Conservation (phyloP, 2,797 vertebrate species). For the Eleutherodactylus coqui region DNA sequence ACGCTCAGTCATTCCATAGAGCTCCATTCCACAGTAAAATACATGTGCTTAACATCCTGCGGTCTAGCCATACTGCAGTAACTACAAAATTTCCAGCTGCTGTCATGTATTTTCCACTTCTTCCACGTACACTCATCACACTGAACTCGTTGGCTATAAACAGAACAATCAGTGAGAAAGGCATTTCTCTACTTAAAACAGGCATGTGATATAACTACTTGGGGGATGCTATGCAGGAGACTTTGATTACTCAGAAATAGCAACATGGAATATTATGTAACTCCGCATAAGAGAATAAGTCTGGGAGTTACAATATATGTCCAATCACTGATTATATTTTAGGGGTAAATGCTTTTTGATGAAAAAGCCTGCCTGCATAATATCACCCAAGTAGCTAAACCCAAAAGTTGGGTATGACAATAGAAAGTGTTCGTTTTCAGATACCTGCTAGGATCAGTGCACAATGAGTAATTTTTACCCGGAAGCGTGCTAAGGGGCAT, state of each 20-base stretch:
- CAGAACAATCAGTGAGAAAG: neutral
- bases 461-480: too few species aligned
- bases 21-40: neutral
- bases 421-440: neutral
- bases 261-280: too few species aligned
- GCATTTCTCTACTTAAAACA: too few species aligned
- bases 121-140: neutral
- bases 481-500: too few species aligned
- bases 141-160: neutral
- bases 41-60: neutral
- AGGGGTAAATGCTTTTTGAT: too few species aligned
- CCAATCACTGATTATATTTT: too few species aligned
- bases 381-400: neutral
- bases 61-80: constrained; percentile 1
- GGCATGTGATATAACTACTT: too few species aligned
- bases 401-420: neutral
- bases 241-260: too few species aligned
- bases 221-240: too few species aligned
- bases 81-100: neutral
- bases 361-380: neutral
- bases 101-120: neutral
- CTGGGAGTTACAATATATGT: too few species aligned
- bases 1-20: neutral
- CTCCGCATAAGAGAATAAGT: too few species aligned
- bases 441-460: neutral